phyloP scores from a whole-genome alignment of 1,140 invertebrate genomes.

The Batillaria attramentaria region DNA sequence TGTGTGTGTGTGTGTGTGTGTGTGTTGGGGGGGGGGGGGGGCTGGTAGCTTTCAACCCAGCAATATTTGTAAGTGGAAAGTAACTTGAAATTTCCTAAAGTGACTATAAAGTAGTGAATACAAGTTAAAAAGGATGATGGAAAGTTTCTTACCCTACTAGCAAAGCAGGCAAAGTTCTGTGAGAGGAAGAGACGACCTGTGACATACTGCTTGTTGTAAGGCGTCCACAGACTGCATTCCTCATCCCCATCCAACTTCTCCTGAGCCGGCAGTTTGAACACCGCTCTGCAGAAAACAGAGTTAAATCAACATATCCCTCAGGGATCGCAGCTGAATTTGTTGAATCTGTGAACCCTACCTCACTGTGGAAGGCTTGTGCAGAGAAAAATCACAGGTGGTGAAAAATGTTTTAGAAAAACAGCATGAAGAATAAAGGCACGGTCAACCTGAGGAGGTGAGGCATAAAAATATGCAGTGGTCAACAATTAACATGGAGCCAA shows the following conservation, averaged over 20 bases:
- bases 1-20: background rate
- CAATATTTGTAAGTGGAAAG: no score
- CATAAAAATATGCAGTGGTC: background rate
- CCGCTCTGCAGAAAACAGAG: no score
- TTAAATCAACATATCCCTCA: no score
- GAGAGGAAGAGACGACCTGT: conserved; percentile 94
- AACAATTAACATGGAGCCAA: no score
- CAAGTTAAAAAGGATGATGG: background rate
- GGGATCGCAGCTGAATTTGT: no score
- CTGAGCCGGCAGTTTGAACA: conserved; percentile 87
- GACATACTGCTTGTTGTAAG: conserved; percentile 92
- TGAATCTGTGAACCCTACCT: no score
- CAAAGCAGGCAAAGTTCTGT: conserved; percentile 96
- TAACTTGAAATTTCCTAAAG: no score
- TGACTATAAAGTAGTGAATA: background rate
- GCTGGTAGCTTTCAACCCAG: no score
- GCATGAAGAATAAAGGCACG: background rate
- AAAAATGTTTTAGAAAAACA: background rate
- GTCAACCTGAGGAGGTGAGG: background rate
- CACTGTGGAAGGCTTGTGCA: no score
- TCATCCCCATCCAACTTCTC: conserved; percentile 96
- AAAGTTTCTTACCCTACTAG: conserved; percentile 83
- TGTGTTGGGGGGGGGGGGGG: no score
- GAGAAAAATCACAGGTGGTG: background rate
- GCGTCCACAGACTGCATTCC: conserved; percentile 93